These are phyloP conservation scores for Liopterus haemorrhoidalis DNA, from an alignment of 2,888 invertebrate species.

Conservation along the genomic window DNA sequence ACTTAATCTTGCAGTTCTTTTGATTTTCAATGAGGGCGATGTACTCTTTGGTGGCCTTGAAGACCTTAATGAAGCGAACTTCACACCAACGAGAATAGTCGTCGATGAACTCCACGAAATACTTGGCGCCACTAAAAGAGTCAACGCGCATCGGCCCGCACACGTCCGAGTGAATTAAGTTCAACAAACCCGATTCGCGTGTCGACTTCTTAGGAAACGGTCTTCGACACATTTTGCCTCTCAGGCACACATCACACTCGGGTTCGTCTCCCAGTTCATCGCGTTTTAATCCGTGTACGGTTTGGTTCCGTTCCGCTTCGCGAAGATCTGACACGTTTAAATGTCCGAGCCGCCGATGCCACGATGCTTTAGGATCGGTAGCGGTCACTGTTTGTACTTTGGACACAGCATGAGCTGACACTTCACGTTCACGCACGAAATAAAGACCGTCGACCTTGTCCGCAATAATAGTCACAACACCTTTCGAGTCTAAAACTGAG, in stretches of 20 bases:
- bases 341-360: constrained; percentile 6
- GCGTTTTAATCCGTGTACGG: neutral
- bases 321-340: constrained; percentile 1
- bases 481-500: too few species aligned
- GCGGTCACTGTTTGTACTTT: neutral
- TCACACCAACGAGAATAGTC: constrained; percentile 10
- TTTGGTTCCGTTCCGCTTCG: neutral
- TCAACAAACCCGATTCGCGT: too few species aligned
- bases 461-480: too few species aligned
- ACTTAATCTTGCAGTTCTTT: constrained; percentile 19
- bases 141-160: too few species aligned
- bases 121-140: constrained; percentile 26
- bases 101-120: constrained; percentile 32
- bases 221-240: too few species aligned
- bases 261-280: too few species aligned
- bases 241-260: too few species aligned
- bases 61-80: constrained; percentile 9
- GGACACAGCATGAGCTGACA: neutral
- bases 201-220: too few species aligned
- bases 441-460: neutral
- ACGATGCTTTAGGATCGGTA: neutral
- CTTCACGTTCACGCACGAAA: constrained; percentile 3
- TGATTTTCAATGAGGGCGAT: constrained; percentile 9
- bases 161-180: too few species aligned
- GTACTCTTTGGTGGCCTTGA: constrained; percentile 1